These are phyloP conservation scores for Imbricaverruca yamaguchii DNA, from an alignment of 2,888 invertebrate species.

Conservation along the genomic window DNA sequence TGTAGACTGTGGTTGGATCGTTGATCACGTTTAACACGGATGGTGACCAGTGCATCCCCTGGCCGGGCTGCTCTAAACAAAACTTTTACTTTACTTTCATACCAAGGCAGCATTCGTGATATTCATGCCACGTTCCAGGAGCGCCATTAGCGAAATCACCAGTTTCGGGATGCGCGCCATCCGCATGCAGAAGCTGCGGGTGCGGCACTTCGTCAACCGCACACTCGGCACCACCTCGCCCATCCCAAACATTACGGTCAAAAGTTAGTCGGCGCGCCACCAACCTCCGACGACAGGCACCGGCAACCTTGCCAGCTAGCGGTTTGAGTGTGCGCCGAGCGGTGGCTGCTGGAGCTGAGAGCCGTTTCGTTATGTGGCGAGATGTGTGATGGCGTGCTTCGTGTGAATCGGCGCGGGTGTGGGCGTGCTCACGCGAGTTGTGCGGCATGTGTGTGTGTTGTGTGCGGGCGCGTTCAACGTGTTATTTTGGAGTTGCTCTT, in stretches of 20 bases:
- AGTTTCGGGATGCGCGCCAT: constrained; percentile 32
- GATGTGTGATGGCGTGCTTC: too few relatives aligned
- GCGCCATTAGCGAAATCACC: constrained; percentile 33
- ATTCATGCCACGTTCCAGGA: constrained; percentile 13
- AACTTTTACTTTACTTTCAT: background rate
- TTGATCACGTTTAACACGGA: too few relatives aligned
- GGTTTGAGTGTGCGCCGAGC: background rate
- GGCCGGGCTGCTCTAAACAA: background rate
- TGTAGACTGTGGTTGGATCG: too few relatives aligned
- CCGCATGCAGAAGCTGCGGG: constrained; percentile 33
- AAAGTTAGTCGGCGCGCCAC: background rate
- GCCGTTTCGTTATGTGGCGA: too few relatives aligned
- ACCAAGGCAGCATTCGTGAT: too few relatives aligned
- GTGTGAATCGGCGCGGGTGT: too few relatives aligned
- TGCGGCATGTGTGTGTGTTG: too few relatives aligned
- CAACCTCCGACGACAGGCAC: background rate
- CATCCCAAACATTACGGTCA: background rate
- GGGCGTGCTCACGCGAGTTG: too few relatives aligned
- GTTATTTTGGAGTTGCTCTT: too few relatives aligned
- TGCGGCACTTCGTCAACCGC: constrained; percentile 33
- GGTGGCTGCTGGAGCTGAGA: too few relatives aligned
- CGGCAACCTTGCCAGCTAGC: background rate
- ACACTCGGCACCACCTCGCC: constrained; percentile 29
- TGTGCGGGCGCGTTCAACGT: too few relatives aligned
- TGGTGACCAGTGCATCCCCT: too few relatives aligned